phyloP scores from a whole-genome alignment of 2,888 invertebrate species.

The Leucozona laternaria region DNA sequence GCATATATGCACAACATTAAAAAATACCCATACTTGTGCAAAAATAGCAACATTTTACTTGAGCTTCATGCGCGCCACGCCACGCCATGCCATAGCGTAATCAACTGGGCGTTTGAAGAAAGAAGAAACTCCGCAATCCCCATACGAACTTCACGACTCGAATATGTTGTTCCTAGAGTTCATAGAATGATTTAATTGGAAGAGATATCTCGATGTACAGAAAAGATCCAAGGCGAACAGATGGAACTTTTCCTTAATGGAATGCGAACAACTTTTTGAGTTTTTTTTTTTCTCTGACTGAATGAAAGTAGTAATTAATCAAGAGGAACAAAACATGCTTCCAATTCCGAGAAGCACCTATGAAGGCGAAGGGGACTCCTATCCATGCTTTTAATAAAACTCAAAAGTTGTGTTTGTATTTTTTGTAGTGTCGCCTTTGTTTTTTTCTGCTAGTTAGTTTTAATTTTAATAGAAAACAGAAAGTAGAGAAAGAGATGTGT shows the following conservation, averaged over 20 bases:
- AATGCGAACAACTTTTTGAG: conserved; percentile 64
- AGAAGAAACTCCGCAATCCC: conserved; percentile 3
- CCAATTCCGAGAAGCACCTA: conserved; percentile 48
- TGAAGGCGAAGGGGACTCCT: not conserved
- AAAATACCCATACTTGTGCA: conserved; percentile 23
- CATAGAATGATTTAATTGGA: conserved; percentile 68
- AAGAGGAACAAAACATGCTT: conserved; percentile 38
- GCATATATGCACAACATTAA: conserved; percentile 26
- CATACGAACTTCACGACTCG: not conserved
- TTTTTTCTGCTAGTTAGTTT: conserved; percentile 19
- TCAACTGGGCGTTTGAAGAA: conserved; percentile 54
- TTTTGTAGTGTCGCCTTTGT: not conserved
- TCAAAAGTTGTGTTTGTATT: conserved; percentile 23
- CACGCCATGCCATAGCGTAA: conserved; percentile 38
- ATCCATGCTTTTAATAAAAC: conserved; percentile 33
- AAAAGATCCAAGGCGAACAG: conserved; percentile 61
- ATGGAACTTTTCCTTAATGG: conserved; percentile 65
- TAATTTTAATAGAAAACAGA: conserved; percentile 12
- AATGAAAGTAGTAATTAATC: conserved; percentile 45
- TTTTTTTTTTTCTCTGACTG: conserved; percentile 19
- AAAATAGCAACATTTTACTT: conserved; percentile 36
- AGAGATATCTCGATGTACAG: conserved; percentile 49
- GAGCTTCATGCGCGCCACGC: conserved; percentile 22
- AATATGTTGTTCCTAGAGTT: conserved; percentile 28
- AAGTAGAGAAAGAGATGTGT: not conserved